Evolutionary conservation across 2,113 vertebrate genomes (phyloP), one percentile per base, ranked within the genome.

Genomic region (Paedocypris sp.): DNA sequence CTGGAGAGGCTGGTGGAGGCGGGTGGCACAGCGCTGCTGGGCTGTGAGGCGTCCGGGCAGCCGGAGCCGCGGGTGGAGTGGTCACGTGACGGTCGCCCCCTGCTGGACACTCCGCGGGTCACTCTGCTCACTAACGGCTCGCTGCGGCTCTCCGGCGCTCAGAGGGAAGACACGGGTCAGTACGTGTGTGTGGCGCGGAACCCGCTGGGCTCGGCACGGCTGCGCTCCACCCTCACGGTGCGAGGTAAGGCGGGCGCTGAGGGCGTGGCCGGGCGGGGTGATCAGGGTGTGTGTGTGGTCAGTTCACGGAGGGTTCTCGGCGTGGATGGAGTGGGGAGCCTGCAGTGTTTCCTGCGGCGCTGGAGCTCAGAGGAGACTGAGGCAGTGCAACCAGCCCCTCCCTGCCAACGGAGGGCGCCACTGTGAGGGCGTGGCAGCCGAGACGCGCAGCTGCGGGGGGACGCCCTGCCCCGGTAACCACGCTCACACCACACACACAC

Each of bases 141-240:
- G 0, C 76, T 99, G 41, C 80, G 75, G 16, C 77, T 99, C 13
- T 60, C 74, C 4, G 74, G 79, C 0, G 85, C 86, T 2, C 88
- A 65, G 49, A 90, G 87, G 68, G 90, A 93, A 71, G 93, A 99
- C 71, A 97, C 92, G 0, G 74, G 92, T 0, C 80, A 90, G 18
- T 99, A 97, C 15, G 83, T 95, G 75, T 99, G 95, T 1, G 83
- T 91, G 6, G 94, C 94, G 5, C 87, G 90, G 68, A 99, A 99
- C 45, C 33, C 89, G 0, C 80, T 99, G 66, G 94, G 95, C 6
- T 94, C 92, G 0, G 86, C 88, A 32, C 81, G 91, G 33, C 75
- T 83, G 63, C 80, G 82, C 23, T 88, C 83, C 2, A 66, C 85
- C 0, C 71, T 99, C 3, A 91, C 86, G 18, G 87, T 99, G 3